Percentiles rank a stretch among this genome's conserved stretches.
phyloP scores from a whole-genome alignment of 1,140 invertebrate genomes.

The Bacillus rossius region DNA sequence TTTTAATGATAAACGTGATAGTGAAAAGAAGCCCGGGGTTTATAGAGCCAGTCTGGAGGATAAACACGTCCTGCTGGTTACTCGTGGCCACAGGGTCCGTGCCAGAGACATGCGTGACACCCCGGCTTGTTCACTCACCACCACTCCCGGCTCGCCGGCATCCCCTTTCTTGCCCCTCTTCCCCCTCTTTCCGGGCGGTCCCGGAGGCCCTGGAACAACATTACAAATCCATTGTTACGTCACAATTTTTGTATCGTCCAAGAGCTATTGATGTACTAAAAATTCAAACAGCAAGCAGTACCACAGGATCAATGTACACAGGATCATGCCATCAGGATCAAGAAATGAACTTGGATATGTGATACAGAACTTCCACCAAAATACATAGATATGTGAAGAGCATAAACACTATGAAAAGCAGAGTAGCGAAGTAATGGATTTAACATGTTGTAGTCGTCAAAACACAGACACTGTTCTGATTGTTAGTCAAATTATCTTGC shows the following conservation, averaged over 20 bases:
- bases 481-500: no score
- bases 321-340: no score
- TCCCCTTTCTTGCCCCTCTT: conserved; percentile 88
- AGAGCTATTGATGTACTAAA: neutral
- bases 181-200: conserved; percentile 73
- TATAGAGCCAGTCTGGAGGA: no score
- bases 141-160: conserved; percentile 57
- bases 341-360: no score
- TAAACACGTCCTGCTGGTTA: no score
- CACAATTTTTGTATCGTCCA: neutral
- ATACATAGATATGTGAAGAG: neutral
- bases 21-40: no score
- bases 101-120: no score
- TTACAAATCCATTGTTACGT: no score
- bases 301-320: no score
- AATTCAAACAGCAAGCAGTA: neutral
- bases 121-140: conserved; percentile 31
- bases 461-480: no score
- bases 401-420: neutral
- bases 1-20: no score
- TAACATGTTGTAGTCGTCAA: neutral
- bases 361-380: neutral
- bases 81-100: no score
- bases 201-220: conserved; percentile 52
- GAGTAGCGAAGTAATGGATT: neutral